Base-by-base conservation (phyloP, 2,797 vertebrate genomes). In the Acestrorhynchus altus region DNA sequence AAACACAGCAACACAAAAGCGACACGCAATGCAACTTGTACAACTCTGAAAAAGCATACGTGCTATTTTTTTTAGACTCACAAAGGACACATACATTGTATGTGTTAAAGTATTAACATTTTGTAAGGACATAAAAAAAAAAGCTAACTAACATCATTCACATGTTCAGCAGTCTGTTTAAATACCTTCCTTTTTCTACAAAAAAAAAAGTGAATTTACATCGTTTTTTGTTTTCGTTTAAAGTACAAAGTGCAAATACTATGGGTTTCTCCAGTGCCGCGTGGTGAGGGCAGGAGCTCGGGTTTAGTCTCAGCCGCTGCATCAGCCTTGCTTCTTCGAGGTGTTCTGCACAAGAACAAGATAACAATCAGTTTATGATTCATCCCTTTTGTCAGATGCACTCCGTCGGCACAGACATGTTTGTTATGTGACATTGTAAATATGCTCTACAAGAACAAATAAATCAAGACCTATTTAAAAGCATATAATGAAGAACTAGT, bases 191-290 rank as follows among this genome's bases (percentile, higher is more conserved):
- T 59, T 81, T 97, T 93, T 97, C 97, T 98, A 97, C 96, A 96
- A 95, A 61, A 61, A 96, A 95, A 61, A 61, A 61, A 94, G 96
- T 97, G 96, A 97, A 97, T 97, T 96, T 97, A 98, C 96, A 97
- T 96, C 90, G 66, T 87, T 86, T 88, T 79, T 96, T 90, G 70
- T 88, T 87, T 88, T 20, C 16, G 6, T 56, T 60, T 95, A 96
- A 97, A 96, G 96, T 96, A 99, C 96, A 98, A 97, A 99, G 97
- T 98, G 97, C 97, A 98, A 98, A 97, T 96, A 97, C 96, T 97
- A 97, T 95, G 89, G 65, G 91, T 90, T 93, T 35, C 39, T 94
- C 93, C 91, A 90, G 95, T 91, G 95, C 93, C 90, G 91, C 94
- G 94, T 94, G 94, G 91, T 94, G 92, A 94, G 91, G 93, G 91